A percentile compares a stretch with the other conserved stretches of the same genome.
These are phyloP conservation scores for Manis pentadactyla DNA, from an alignment of 2,797 vertebrate species.

Conservation along the genomic window DNA sequence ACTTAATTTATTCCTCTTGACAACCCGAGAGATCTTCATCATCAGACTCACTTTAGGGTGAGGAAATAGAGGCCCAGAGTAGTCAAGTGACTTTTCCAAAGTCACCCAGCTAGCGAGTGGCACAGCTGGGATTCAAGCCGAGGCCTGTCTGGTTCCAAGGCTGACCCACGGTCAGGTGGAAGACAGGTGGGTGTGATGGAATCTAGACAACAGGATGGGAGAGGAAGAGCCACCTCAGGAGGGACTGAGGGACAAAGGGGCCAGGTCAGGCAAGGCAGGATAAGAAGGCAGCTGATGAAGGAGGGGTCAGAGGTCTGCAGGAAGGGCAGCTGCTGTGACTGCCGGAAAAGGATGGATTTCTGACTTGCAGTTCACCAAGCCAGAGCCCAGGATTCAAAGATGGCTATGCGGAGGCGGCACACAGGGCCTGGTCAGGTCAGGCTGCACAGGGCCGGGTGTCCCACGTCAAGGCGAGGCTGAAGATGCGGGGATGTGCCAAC, in stretches of 20 bases:
- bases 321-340: not conserved
- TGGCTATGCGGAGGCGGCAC: accelerated
- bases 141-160: not conserved
- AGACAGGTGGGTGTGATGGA: not conserved
- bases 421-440: not conserved
- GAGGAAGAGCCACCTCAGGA: not conserved
- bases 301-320: not conserved
- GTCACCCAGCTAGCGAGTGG: not conserved
- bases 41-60: not conserved
- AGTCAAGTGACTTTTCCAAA: not conserved
- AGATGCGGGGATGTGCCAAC: not conserved
- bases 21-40: not conserved
- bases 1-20: not conserved
- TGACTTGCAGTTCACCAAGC: not conserved
- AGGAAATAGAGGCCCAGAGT: not conserved
- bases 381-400: not conserved
- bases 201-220: not conserved
- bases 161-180: not conserved
- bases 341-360: not conserved
- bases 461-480: not conserved
- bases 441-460: not conserved
- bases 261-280: not conserved
- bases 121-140: not conserved
- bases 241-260: not conserved
- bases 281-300: not conserved